Conservation (phyloP, 2,113 vertebrate species). For the Rhizomys pruinosus region DNA sequence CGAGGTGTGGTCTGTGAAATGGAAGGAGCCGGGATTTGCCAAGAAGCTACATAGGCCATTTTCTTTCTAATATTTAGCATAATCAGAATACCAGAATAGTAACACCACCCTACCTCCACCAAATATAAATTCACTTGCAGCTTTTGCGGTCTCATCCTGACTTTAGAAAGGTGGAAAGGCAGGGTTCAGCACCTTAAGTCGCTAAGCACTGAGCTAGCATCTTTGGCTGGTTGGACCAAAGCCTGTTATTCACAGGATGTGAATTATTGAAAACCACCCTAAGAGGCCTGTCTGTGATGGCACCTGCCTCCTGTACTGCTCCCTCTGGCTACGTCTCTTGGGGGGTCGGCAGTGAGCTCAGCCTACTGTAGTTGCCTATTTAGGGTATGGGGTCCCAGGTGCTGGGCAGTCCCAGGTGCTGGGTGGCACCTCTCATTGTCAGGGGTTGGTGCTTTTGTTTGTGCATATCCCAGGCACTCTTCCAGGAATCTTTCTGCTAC, state of each 20-base stretch:
- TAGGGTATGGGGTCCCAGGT: neutral
- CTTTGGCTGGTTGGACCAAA: slow-evolving; percentile 55
- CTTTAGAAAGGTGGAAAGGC: slow-evolving; percentile 48
- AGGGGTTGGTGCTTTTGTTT: slow-evolving; percentile 16
- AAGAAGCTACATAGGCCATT: slow-evolving; percentile 17
- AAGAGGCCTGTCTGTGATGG: neutral
- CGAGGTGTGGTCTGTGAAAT: neutral
- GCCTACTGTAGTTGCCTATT: neutral
- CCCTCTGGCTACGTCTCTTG: neutral
- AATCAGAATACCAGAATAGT: slow-evolving; percentile 53
- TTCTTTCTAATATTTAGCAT: slow-evolving; percentile 46
- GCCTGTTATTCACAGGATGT: slow-evolving; percentile 63
- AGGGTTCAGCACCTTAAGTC: neutral
- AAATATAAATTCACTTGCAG: slow-evolving; percentile 24
- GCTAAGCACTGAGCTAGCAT: slow-evolving; percentile 10
- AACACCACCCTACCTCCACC: rapidly evolving
- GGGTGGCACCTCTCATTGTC: neutral
- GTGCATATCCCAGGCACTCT: neutral
- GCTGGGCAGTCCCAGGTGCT: slow-evolving; percentile 40
- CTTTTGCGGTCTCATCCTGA: slow-evolving; percentile 1
- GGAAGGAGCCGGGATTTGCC: neutral
- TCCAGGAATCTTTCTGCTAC: neutral
- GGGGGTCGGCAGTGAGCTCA: neutral
- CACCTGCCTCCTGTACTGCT: slow-evolving; percentile 52
- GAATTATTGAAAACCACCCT: slow-evolving; percentile 60